Evolutionary conservation across 2,888 invertebrate species (phyloP).

Genomic region (Glyphotaelius pellucidus): DNA sequence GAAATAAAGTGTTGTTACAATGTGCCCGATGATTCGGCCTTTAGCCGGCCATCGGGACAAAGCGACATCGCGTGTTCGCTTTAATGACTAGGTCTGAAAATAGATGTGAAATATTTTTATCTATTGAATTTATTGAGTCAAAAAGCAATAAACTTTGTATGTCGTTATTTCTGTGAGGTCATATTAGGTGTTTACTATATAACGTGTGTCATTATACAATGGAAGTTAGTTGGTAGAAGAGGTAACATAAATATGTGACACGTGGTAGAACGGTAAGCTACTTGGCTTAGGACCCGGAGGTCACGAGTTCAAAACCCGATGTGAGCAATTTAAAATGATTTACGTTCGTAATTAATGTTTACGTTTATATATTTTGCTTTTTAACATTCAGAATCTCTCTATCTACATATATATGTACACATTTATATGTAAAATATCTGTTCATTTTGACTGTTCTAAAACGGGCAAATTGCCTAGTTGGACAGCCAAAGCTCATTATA

Average conservation of each 20-base stretch:
- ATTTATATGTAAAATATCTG: too few species aligned
- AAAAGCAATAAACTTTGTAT: neutral
- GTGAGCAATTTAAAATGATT: too few species aligned
- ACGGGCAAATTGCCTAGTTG: too few species aligned
- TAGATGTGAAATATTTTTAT: neutral
- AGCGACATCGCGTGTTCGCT: neutral
- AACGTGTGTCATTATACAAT: too few species aligned
- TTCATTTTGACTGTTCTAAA: too few species aligned
- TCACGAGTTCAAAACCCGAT: neutral
- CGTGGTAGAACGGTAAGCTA: neutral
- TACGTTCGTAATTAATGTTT: too few species aligned
- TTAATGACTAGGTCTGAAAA: neutral
- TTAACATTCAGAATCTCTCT: too few species aligned
- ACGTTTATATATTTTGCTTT: too few species aligned
- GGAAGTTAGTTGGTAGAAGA: neutral
- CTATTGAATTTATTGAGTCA: neutral
- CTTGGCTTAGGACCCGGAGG: neutral
- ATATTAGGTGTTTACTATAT: too few species aligned
- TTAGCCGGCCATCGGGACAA: neutral
- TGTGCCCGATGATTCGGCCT: neutral
- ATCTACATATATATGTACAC: too few species aligned
- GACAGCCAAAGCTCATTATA: too few species aligned
- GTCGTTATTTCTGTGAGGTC: neutral
- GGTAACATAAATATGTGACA: neutral
- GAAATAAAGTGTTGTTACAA: slow-evolving; percentile 2